phyloP scores from a whole-genome alignment of 2,797 vertebrate genomes.

The Helicolenus hilgendorfi region DNA sequence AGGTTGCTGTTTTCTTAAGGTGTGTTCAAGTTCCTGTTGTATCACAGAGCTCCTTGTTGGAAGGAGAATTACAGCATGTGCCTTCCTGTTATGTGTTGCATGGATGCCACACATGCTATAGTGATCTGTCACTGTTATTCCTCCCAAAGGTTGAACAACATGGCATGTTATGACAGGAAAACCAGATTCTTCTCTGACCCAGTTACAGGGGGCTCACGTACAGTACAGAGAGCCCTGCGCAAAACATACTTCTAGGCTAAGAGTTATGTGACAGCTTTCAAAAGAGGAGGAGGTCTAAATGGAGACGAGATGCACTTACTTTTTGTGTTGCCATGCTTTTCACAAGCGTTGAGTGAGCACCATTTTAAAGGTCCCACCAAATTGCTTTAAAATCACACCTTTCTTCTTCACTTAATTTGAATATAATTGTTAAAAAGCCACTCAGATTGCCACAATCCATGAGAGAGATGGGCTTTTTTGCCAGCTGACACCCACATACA shows the following conservation, averaged over 20 bases:
- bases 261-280: not conserved
- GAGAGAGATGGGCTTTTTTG: not conserved
- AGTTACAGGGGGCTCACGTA: not conserved
- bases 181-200: conserved; percentile 40
- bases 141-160: not conserved
- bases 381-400: not conserved
- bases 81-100: not conserved
- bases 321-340: conserved; percentile 6
- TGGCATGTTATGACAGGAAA: conserved; percentile 1
- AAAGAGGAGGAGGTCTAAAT: not conserved
- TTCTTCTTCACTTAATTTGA: not conserved
- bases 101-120: not conserved
- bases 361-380: not conserved
- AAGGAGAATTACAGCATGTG: not conserved
- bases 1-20: not conserved
- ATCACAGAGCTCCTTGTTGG: not conserved
- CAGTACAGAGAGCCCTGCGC: not conserved
- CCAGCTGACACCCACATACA: conserved; percentile 49
- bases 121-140: not conserved
- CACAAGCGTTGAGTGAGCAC: not conserved
- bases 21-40: conserved; percentile 1
- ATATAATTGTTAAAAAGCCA: conserved; percentile 1
- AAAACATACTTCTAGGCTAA: not conserved
- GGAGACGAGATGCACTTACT: not conserved
- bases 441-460: not conserved